A percentile compares a stretch with the other conserved stretches of the same genome.
Conservation (phyloP, 2,113 vertebrate species). For the Phalacrocorax aristotelis region DNA sequence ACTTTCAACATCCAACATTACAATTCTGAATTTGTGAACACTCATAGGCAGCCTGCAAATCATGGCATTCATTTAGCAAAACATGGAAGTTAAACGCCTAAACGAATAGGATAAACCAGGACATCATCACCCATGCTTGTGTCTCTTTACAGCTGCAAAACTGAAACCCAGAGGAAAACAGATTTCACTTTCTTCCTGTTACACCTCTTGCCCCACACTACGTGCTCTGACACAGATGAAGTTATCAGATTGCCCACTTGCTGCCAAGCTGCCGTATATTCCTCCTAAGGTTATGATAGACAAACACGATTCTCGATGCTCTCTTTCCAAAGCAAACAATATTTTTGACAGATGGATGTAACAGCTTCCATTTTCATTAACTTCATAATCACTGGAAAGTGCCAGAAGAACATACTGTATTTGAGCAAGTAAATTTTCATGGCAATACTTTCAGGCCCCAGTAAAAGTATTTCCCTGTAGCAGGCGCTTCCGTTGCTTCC, state of each 20-base stretch:
- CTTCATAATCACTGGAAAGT: neutral
- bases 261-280: neutral
- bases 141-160: neutral
- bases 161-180: neutral
- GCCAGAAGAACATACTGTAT: neutral
- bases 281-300: neutral
- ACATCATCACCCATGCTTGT: neutral
- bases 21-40: neutral
- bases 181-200: neutral
- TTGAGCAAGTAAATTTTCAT: neutral
- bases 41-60: neutral
- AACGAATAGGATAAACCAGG: neutral
- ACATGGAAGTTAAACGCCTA: neutral
- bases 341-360: neutral
- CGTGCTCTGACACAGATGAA: neutral
- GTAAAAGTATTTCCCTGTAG: neutral
- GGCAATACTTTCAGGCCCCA: neutral
- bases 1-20: neutral
- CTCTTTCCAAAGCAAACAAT: neutral
- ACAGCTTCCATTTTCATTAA: slow-evolving; percentile 25
- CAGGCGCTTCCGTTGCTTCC: neutral
- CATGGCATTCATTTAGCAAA: neutral
- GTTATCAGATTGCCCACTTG: neutral
- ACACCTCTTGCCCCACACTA: neutral
- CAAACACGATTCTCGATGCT: neutral